Conservation (phyloP, 2,888 invertebrate genomes). For the Drosophila mimica region DNA sequence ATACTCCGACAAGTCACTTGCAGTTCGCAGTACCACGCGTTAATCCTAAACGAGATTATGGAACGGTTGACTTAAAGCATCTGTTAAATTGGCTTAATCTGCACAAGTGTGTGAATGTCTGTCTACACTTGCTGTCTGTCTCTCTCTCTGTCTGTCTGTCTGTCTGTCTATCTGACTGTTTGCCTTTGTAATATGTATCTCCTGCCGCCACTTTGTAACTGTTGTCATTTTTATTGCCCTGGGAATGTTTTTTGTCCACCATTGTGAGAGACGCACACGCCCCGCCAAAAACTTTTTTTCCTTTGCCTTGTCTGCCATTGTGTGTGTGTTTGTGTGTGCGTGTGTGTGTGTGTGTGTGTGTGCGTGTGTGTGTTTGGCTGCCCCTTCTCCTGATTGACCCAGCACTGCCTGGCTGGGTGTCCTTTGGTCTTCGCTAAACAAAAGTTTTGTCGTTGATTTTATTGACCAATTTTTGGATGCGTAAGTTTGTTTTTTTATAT, state of each 20-base stretch:
- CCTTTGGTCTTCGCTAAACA: constrained; percentile 69
- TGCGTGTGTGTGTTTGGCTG: constrained; percentile 29
- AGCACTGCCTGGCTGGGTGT: constrained; percentile 64
- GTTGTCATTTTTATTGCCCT: constrained; percentile 82
- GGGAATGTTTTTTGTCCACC: constrained; percentile 79
- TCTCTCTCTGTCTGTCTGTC: constrained; percentile 26
- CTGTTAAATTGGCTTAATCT: constrained; percentile 82
- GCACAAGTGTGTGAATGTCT: constrained; percentile 51
- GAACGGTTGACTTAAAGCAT: constrained; percentile 78
- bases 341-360: constrained; percentile 17
- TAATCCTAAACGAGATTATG: constrained; percentile 76
- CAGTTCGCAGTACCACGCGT: constrained; percentile 59
- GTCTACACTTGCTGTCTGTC: constrained; percentile 16
- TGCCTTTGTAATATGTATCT: constrained; percentile 72
- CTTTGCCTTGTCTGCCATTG: constrained; percentile 11
- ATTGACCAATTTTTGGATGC: constrained; percentile 80
- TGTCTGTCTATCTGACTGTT: constrained; percentile 33
- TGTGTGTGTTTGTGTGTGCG: constrained; percentile 18
- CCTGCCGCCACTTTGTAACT: constrained; percentile 79
- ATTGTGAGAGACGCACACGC: constrained; percentile 67
- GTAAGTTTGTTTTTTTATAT: constrained; percentile 63
- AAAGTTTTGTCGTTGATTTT: constrained; percentile 81
- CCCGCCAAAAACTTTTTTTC: constrained; percentile 57
- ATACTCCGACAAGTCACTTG: constrained; percentile 38
- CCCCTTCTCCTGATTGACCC: constrained; percentile 14